These are phyloP conservation scores for Drosophila watanabei DNA, from an alignment of 1,140 invertebrate species.

Conservation along the genomic window DNA sequence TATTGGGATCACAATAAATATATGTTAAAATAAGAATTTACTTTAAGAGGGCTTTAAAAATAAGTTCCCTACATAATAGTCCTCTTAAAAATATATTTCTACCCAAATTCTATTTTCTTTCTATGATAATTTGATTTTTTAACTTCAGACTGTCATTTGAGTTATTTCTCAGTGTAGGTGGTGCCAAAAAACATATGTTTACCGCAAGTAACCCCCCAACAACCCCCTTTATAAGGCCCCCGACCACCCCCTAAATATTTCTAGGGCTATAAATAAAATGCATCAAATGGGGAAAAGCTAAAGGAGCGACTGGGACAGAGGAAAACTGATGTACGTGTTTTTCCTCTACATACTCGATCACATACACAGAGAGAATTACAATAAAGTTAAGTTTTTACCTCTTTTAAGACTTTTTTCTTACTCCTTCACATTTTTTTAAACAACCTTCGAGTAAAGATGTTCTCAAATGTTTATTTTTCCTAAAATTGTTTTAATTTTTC, in stretches of 20 bases:
- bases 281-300: constrained; percentile 32
- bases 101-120: too few species aligned
- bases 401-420: not conserved
- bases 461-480: not conserved
- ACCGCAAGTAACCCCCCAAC: constrained; percentile 4
- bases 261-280: constrained; percentile 33
- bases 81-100: too few species aligned
- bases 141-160: too few species aligned
- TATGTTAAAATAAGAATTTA: not conserved
- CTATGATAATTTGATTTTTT: too few species aligned
- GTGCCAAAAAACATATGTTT: constrained; percentile 52
- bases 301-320: constrained; percentile 19
- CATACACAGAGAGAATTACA: not conserved
- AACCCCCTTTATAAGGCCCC: not conserved
- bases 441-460: not conserved
- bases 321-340: constrained; percentile 9
- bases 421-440: not conserved
- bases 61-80: too few species aligned
- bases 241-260: constrained; percentile 11
- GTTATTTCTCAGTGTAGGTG: constrained; percentile 8
- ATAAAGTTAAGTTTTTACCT: not conserved
- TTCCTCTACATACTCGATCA: not conserved
- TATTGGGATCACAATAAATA: not conserved
- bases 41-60: not conserved
- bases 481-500: not conserved